Evolutionary conservation across 2,888 invertebrate genomes (phyloP).

Genomic region (Myopa testacea): DNA sequence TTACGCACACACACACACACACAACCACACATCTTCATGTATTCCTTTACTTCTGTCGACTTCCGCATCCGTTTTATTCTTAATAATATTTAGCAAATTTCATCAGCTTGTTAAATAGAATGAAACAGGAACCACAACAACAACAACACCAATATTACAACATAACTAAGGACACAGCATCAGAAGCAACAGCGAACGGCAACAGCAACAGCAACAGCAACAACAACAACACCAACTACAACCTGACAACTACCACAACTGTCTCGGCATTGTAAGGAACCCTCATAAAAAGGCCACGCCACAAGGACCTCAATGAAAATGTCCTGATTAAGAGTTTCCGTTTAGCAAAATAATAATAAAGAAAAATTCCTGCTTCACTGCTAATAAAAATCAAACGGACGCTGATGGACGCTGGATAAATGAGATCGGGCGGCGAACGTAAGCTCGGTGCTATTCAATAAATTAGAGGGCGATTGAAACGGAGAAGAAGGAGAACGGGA

Average conservation of each 20-base stretch:
- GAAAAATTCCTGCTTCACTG: constrained; percentile 24
- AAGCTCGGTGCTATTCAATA: constrained; percentile 22
- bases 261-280: background rate
- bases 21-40: background rate
- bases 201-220: background rate
- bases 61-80: constrained; percentile 36
- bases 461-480: constrained; percentile 14
- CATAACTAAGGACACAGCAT: no score
- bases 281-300: constrained; percentile 1
- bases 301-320: constrained; percentile 26
- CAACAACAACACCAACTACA: background rate
- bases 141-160: background rate
- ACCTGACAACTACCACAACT: background rate
- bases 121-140: constrained; percentile 5
- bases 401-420: constrained; percentile 8
- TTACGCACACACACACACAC: background rate
- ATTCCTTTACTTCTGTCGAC: background rate
- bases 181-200: background rate
- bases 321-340: constrained; percentile 41
- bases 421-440: background rate
- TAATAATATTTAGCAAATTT: constrained; percentile 38
- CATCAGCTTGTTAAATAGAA: constrained; percentile 30
- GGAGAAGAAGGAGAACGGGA: constrained; percentile 6
- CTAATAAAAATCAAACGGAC: constrained; percentile 20
- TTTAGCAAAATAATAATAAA: constrained; percentile 30